Evolutionary conservation across 2,888 invertebrate genomes (phyloP), one percentile per base, ranked within the genome.

Genomic region (Thereva unica): DNA sequence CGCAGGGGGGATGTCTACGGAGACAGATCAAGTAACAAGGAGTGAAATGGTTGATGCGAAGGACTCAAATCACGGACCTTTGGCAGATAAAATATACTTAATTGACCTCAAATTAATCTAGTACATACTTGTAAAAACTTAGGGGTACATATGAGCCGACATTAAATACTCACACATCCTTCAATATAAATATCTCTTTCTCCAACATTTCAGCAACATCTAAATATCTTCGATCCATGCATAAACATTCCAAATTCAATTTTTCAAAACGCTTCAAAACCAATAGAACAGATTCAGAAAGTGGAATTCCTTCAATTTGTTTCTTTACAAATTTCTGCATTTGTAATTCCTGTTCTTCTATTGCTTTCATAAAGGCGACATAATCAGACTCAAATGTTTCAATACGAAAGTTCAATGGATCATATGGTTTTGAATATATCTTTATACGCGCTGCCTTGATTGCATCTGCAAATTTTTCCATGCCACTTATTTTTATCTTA

Each of bases 371-470:
- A 74, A 91, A 94, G 7, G 83, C 83, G 66, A 86, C 86, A 76
- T 88, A 94, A 77, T 94, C 93, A 54, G 82, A 83, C 73, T 93
- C 89, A 75, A 94, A 94, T 74, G 87, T 86, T 5, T 84, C 82
- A 72, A 86, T 87, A 73, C 93, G 85, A 76, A 92, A 91, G 78
- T 94, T 90, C 47, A 95, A 78, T 0, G 91, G 88, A 78, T 94
- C 91, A 73, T 93, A 93, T 0, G 86, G 84, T 76, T 91, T 89
- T 2, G 85, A 82, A 4, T 89, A 86, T 57, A 94, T 89, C 34
- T 82, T 83, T 68, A 85, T 84, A 71, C 87, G 88, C 4, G 90
- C 84, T 45, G 84, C 84, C 54, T 86, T 85, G 71, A 93, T 91
- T 73, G 86, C 87, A 3, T 83, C 76, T 0, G 89, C 87, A 75